phyloP scores from a whole-genome alignment of 2,888 invertebrate species.

The Gastrophysa polygoni region DNA sequence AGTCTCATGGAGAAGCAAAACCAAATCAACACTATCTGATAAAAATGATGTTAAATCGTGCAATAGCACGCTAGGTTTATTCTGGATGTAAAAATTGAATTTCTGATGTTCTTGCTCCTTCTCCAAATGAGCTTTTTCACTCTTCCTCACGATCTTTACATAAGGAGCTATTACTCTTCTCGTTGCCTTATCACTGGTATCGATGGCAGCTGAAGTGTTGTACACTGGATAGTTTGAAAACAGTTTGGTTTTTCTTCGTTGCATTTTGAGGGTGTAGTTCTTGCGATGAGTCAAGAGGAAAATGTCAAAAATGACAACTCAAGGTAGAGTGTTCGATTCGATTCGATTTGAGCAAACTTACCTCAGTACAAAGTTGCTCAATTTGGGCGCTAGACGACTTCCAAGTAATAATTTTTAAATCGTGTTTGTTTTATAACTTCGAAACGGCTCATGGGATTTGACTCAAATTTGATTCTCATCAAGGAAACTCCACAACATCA shows the following conservation, averaged over 20 bases:
- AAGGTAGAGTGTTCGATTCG: not conserved
- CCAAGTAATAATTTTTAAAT: no score
- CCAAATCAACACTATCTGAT: slow-evolving; percentile 64
- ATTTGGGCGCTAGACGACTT: no score
- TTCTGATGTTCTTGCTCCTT: slow-evolving; percentile 45
- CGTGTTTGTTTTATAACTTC: no score
- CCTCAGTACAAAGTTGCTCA: no score
- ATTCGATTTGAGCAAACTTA: no score
- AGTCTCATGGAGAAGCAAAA: slow-evolving; percentile 64
- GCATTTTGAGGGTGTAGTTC: slow-evolving; percentile 26
- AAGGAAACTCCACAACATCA: no score
- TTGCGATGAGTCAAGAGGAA: no score
- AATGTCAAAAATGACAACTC: not conserved
- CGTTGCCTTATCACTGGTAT: slow-evolving; percentile 61
- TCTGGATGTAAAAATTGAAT: slow-evolving; percentile 53
- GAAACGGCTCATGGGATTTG: no score
- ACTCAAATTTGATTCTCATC: no score
- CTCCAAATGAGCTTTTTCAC: slow-evolving; percentile 39
- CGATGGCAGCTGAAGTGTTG: slow-evolving; percentile 24
- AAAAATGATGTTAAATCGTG: slow-evolving; percentile 58
- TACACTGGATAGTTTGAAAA: slow-evolving; percentile 21
- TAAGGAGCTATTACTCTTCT: slow-evolving; percentile 67
- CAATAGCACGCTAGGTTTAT: slow-evolving; percentile 53
- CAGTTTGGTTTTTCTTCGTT: slow-evolving; percentile 33
- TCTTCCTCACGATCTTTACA: slow-evolving; percentile 54